Base-by-base conservation (phyloP, 2,113 vertebrate species). In the Nipponia nippon region DNA sequence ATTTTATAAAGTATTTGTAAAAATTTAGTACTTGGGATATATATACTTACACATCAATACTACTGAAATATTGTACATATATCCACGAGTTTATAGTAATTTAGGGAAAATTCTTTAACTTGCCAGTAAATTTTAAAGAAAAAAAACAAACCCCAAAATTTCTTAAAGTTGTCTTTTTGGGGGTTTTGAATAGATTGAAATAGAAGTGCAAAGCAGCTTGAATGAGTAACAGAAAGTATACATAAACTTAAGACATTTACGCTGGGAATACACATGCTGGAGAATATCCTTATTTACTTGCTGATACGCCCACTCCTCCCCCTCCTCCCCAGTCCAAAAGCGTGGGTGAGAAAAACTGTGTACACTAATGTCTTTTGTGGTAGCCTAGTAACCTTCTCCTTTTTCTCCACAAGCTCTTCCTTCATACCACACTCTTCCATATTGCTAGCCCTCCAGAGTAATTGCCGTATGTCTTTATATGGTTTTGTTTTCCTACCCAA, bases 401-500 rank as follows among this genome's bases (percentile, higher is more conserved):
- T 90, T 89, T 71, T 5, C 72, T 84, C 79, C 62, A 92, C 36
- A 9, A 92, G 66, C 62, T 94, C 52, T 96, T 78, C 78, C 87
- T 91, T 96, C 63, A 1, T 49, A 91, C 89, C 71, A 71, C 71
- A 69, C 86, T 67, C 47, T 71, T 92, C 88, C 73, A 73, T 23
- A 53, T 1, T 53, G 59, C 67, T 67, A 78, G 81, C 77, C 83
- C 91, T 89, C 46, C 77, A n/a, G 34, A 88, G 53, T 78, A 91
- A 93, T n/a, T 92, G 90, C 72, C 3, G 1, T 52, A 32, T 70
- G 47, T 90, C 62, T 96, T 91, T 83, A 93, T 34, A 76, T 8
- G 40, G 76, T 90, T 96, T 87, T 93, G 87, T 97, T 97, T 97
- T 97, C 97, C 86, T 97, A 97, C 94, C 97, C 88, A 96, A 10